A percentile compares a stretch with the other conserved stretches of the same genome.
Conservation (phyloP, 2,113 vertebrate species). For the Speoplatyrhinus poulsoni region DNA sequence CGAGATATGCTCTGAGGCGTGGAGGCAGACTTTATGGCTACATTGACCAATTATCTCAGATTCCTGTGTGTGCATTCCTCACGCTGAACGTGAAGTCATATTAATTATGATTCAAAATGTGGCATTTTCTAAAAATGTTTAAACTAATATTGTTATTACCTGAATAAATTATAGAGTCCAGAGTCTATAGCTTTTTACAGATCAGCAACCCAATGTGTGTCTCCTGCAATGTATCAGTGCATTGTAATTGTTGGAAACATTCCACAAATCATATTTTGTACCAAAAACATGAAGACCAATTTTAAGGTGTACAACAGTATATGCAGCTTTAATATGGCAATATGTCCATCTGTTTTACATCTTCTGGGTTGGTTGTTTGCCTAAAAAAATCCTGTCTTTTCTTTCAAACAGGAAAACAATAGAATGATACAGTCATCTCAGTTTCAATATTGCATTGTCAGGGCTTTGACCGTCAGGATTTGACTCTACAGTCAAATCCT, state of each 20-base stretch:
- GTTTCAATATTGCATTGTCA: too few species aligned
- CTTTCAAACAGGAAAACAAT: not conserved
- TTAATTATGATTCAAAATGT: constrained; percentile 19
- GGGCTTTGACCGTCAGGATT: not conserved
- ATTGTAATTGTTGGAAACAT: constrained; percentile 28
- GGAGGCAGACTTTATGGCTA: constrained; percentile 23
- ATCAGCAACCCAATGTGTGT: constrained; percentile 50
- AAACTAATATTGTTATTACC: constrained; percentile 38
- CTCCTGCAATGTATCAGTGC: constrained; percentile 30
- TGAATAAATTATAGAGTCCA: constrained; percentile 24
- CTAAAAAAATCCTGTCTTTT: not conserved
- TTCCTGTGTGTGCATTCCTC: constrained; percentile 17
- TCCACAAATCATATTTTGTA: constrained; percentile 44
- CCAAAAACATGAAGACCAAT: constrained; percentile 35
- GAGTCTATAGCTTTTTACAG: constrained; percentile 19
- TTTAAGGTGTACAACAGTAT: constrained; percentile 22
- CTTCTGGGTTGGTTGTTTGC: constrained; percentile 8
- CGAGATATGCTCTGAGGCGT: constrained; percentile 4
- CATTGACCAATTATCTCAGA: constrained; percentile 3
- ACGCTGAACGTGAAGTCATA: constrained; percentile 14
- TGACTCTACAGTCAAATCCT: not conserved
- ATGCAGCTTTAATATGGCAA: constrained; percentile 24
- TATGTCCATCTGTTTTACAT: constrained; percentile 33
- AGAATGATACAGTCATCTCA: constrained; percentile 5
- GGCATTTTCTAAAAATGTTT: constrained; percentile 30